Evolutionary conservation across 1,140 invertebrate genomes (phyloP).

Genomic region (Heliconius hermathena): DNA sequence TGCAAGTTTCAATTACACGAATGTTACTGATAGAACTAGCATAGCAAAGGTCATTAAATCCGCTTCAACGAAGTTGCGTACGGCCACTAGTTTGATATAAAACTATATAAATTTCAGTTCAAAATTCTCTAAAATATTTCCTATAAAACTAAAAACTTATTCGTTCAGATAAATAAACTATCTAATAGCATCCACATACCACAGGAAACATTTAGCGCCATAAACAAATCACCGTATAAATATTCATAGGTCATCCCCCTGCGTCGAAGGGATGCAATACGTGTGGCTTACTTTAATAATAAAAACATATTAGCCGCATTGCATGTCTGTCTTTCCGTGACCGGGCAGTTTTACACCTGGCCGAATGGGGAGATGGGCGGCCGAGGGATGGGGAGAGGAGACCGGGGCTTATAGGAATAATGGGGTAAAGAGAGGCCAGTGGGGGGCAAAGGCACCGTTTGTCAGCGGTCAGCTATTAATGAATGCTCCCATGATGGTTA

Average conservation of each 20-base stretch:
- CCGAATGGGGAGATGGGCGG: conserved; percentile 56
- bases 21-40: no score
- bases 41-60: no score
- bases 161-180: not conserved
- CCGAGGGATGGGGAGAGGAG: conserved; percentile 49
- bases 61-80: no score
- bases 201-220: conserved; percentile 44
- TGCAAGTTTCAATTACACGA: no score
- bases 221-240: conserved; percentile 75
- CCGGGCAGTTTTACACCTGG: conserved; percentile 80
- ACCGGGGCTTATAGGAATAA: conserved; percentile 58
- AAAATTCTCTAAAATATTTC: no score
- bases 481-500: conserved; percentile 76
- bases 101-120: no score
- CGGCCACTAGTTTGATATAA: no score
- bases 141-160: no score
- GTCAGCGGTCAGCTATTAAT: conserved; percentile 77
- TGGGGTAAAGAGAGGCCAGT: conserved; percentile 58
- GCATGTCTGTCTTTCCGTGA: conserved; percentile 79
- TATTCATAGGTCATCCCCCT: conserved; percentile 71
- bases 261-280: conserved; percentile 62
- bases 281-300: conserved; percentile 67
- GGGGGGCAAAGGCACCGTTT: conserved; percentile 67
- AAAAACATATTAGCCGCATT: conserved; percentile 80
- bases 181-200: conserved; percentile 28